These are phyloP conservation scores for Callaeas wilsoni DNA, from an alignment of 2,113 vertebrate species.

Conservation along the genomic window DNA sequence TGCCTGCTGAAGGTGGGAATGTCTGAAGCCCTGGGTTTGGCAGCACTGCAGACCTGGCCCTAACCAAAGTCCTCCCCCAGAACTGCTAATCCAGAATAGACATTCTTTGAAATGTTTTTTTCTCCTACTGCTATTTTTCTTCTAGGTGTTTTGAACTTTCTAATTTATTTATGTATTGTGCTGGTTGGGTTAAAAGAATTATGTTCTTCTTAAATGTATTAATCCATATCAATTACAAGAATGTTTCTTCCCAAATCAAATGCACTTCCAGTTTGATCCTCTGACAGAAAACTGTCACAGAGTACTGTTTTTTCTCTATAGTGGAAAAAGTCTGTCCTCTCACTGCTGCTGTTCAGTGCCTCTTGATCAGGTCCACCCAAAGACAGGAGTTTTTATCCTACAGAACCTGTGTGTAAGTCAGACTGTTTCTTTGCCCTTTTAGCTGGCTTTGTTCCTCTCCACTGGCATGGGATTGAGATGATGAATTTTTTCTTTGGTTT, in stretches of 20 bases:
- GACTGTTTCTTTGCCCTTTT: neutral
- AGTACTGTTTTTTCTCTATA: neutral
- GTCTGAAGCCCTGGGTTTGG: neutral
- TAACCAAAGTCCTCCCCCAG: neutral
- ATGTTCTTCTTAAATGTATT: neutral
- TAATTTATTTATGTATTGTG: neutral
- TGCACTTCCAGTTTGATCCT: neutral
- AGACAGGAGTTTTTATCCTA: neutral
- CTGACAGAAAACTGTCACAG: neutral
- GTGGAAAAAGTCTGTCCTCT: neutral
- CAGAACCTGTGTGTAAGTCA: neutral
- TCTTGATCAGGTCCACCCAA: neutral
- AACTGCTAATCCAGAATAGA: neutral
- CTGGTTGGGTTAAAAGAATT: neutral
- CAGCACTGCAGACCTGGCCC: neutral
- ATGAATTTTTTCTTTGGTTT: neutral
- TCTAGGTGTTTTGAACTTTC: neutral
- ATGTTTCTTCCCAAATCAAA: neutral
- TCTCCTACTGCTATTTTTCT: neutral
- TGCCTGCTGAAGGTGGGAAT: neutral
- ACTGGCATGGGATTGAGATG: neutral
- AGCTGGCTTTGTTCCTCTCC: neutral
- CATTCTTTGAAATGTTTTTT: neutral
- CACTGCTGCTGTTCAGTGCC: neutral
- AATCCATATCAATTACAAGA: neutral